phyloP scores from a whole-genome alignment of 2,113 vertebrate genomes.

The Labeo catla region DNA sequence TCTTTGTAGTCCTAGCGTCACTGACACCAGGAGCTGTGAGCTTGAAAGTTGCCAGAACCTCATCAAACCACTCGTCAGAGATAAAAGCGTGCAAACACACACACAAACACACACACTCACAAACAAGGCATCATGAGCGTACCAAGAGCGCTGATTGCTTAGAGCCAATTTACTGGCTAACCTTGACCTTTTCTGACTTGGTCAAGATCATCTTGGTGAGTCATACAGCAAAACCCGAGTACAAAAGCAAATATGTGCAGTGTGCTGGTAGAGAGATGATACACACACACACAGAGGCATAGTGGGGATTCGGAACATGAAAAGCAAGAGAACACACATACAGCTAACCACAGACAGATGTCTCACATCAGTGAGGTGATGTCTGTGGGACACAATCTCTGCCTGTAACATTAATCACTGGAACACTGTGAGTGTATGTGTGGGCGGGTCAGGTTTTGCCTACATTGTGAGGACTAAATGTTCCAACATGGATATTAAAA shows the following conservation, averaged over 20 bases:
- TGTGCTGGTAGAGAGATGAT: slow-evolving; percentile 27
- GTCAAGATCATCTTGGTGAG: slow-evolving; percentile 73
- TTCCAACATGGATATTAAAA: background rate
- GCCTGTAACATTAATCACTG: slow-evolving; percentile 31
- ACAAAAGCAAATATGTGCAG: slow-evolving; percentile 71
- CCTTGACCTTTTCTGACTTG: slow-evolving; percentile 75
- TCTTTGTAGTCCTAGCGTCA: slow-evolving; percentile 65
- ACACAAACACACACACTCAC: slow-evolving; percentile 46
- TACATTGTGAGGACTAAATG: background rate
- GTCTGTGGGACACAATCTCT: slow-evolving; percentile 11
- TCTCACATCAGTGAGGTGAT: slow-evolving; percentile 21
- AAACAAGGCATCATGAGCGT: background rate
- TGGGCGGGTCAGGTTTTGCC: background rate
- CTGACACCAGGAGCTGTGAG: slow-evolving; percentile 49
- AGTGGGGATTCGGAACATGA: background rate
- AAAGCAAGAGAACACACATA: background rate
- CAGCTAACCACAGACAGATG: slow-evolving; percentile 7
- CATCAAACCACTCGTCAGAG: slow-evolving; percentile 51
- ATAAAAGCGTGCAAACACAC: slow-evolving; percentile 62
- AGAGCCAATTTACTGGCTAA: slow-evolving; percentile 72
- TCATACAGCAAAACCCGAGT: slow-evolving; percentile 65
- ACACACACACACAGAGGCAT: slow-evolving; percentile 19
- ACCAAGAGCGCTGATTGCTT: slow-evolving; percentile 68
- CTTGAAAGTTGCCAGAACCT: slow-evolving; percentile 67
- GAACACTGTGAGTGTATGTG: background rate